Conservation (phyloP, 2,113 vertebrate species). For the Promerops cafer region DNA sequence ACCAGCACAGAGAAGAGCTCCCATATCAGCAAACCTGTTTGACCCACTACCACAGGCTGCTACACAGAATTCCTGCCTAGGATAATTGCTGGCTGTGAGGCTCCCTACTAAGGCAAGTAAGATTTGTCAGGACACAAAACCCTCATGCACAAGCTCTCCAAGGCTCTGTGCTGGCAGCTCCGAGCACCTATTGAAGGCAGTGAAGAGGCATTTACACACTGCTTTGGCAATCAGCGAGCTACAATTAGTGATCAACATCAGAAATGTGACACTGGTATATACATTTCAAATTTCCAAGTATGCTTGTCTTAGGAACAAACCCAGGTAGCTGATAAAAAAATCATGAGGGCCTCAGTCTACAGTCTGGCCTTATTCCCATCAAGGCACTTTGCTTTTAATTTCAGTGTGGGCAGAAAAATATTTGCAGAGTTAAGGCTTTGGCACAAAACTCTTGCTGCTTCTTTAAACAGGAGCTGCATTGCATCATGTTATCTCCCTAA, state of each 20-base stretch:
- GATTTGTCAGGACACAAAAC: neutral
- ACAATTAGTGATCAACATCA: neutral
- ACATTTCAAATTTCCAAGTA: neutral
- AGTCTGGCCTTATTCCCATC: neutral
- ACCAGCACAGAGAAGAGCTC: neutral
- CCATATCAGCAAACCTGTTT: accelerated
- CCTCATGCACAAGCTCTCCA: accelerated
- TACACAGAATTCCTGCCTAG: neutral
- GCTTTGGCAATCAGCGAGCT: neutral
- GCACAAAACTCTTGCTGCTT: neutral
- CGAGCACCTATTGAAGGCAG: neutral
- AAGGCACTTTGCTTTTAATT: neutral
- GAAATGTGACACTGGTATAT: neutral
- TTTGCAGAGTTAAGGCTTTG: neutral
- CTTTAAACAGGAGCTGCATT: neutral
- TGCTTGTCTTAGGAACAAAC: neutral
- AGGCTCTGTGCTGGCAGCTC: neutral
- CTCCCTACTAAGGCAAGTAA: neutral
- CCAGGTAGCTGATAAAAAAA: neutral
- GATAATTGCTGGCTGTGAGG: neutral
- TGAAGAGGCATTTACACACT: neutral
- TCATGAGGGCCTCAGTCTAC: neutral
- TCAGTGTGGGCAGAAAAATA: neutral
- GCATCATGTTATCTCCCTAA: neutral
- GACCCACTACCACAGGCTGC: accelerated